These are phyloP conservation scores for Coturnix japonica DNA, from an alignment of 2,113 vertebrate species.

Conservation along the genomic window DNA sequence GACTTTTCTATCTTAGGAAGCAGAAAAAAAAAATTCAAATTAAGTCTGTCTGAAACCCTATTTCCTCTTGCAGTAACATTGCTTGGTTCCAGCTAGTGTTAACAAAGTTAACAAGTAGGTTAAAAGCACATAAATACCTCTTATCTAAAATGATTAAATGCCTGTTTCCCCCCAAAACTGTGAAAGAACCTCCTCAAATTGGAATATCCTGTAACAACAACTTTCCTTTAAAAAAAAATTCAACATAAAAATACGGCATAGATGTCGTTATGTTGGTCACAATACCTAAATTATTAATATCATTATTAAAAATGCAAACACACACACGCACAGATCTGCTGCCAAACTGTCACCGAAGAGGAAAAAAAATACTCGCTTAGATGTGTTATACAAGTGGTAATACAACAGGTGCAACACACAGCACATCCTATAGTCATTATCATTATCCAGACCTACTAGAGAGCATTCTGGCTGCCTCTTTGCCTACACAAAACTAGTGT, in stretches of 20 bases:
- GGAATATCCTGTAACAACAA: background rate
- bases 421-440: background rate
- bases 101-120: background rate
- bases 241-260: background rate
- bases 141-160: background rate
- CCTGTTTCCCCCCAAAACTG: background rate
- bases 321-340: background rate
- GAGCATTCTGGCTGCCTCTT: background rate
- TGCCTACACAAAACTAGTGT: background rate
- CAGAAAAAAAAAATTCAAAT: background rate
- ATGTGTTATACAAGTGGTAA: background rate
- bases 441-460: background rate
- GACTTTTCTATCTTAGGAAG: background rate
- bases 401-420: background rate
- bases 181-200: background rate
- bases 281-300: background rate
- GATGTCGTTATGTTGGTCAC: background rate
- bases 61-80: background rate
- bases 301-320: background rate
- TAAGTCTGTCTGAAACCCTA: rapidly evolving
- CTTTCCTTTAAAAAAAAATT: background rate
- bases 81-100: background rate
- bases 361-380: background rate
- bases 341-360: background rate
- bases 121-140: background rate